Conservation (phyloP, 2,113 vertebrate genomes). For the Macroglossus sobrinus region DNA sequence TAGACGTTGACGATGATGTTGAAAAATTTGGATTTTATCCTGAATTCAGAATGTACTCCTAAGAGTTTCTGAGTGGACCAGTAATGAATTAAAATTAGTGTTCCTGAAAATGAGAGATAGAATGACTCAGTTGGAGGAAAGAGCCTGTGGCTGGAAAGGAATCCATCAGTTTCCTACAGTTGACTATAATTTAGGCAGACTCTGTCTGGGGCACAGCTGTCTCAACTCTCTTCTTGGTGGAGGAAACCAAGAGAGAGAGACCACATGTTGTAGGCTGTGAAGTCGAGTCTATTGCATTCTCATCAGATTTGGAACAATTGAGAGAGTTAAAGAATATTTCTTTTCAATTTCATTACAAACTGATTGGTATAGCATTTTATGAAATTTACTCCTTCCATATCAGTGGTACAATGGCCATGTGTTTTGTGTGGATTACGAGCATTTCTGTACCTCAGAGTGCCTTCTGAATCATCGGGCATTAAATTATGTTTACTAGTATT, state of each 20-base stretch:
- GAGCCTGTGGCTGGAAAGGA: neutral
- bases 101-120: neutral
- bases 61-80: neutral
- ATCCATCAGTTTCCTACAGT: neutral
- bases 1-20: neutral
- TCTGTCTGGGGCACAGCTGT: neutral
- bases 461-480: neutral
- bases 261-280: neutral
- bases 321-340: neutral
- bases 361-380: neutral
- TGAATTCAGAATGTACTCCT: neutral
- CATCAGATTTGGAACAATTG: neutral
- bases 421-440: neutral
- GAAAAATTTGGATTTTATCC: conserved; percentile 12
- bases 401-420: neutral
- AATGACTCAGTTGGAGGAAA: neutral
- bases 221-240: neutral
- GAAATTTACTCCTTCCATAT: neutral
- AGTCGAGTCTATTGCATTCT: neutral
- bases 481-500: neutral
- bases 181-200: neutral
- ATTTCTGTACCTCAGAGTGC: neutral
- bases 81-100: neutral
- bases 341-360: neutral
- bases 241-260: neutral